Conservation (phyloP, 2,888 invertebrate species). For the Sphaerophoria rueppellii region DNA sequence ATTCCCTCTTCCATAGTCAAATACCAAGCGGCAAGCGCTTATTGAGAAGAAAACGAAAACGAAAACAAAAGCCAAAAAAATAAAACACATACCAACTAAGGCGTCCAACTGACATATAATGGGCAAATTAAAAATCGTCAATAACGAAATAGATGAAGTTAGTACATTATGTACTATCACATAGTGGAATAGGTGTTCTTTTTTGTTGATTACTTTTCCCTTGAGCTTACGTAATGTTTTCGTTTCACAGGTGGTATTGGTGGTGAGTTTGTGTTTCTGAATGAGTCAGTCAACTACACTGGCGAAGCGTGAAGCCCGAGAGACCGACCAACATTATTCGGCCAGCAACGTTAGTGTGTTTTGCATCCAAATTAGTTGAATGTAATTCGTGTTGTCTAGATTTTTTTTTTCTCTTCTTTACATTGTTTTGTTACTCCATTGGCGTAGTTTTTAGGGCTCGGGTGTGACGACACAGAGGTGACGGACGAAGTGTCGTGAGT, state of each 20-base stretch:
- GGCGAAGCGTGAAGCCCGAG: constrained; percentile 64
- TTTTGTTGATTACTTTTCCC: constrained; percentile 43
- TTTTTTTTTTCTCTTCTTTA: constrained; percentile 16
- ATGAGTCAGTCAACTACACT: constrained; percentile 57
- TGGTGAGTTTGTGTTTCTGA: constrained; percentile 55
- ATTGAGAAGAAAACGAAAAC: no score
- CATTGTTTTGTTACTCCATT: constrained; percentile 53
- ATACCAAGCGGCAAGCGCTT: not conserved
- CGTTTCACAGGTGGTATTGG: constrained; percentile 68
- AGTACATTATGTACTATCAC: constrained; percentile 14
- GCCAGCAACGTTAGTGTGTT: constrained; percentile 29
- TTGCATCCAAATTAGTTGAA: constrained; percentile 62
- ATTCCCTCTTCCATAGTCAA: not conserved
- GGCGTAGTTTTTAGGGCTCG: constrained; percentile 7
- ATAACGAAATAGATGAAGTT: constrained; percentile 22
- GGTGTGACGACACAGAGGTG: not conserved
- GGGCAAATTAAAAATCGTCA: constrained; percentile 52
- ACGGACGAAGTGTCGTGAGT: not conserved
- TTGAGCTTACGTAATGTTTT: constrained; percentile 58
- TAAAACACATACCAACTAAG: constrained; percentile 6
- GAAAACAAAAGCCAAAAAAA: not conserved
- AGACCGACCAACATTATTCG: constrained; percentile 19
- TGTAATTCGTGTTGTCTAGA: constrained; percentile 54
- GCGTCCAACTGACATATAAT: constrained; percentile 26
- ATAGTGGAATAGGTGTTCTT: constrained; percentile 20